phyloP scores from a whole-genome alignment of 2,888 invertebrate species.

The Philaethria dido region DNA sequence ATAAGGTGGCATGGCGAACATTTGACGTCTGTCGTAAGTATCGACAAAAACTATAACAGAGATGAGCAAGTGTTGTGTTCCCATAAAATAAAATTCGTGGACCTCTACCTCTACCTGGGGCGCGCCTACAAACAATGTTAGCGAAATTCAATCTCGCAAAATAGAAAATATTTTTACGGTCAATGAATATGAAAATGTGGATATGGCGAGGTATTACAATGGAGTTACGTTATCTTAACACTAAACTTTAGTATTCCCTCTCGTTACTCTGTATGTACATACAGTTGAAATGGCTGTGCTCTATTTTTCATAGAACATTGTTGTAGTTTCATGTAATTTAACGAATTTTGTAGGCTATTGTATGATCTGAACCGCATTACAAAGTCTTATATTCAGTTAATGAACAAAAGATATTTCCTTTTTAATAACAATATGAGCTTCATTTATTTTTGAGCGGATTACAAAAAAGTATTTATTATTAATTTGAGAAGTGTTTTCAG shows the following conservation, averaged over 20 bases:
- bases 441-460: slow-evolving; percentile 3
- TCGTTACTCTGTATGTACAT: slow-evolving; percentile 36
- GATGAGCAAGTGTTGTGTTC: slow-evolving; percentile 49
- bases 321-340: slow-evolving; percentile 14
- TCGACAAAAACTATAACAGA: slow-evolving; percentile 45
- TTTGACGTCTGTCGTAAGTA: slow-evolving; percentile 43
- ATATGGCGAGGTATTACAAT: slow-evolving; percentile 54
- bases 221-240: slow-evolving; percentile 61
- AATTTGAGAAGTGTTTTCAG: slow-evolving; percentile 15
- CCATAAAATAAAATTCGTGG: slow-evolving; percentile 64
- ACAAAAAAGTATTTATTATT: slow-evolving; percentile 8
- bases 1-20: slow-evolving; percentile 42
- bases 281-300: slow-evolving; percentile 14
- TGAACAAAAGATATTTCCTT: slow-evolving; percentile 4
- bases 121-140: slow-evolving; percentile 76
- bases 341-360: slow-evolving; percentile 6
- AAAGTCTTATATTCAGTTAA: background rate
- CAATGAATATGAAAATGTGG: slow-evolving; percentile 79
- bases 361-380: background rate
- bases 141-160: slow-evolving; percentile 78
- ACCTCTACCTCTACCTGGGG: slow-evolving; percentile 62
- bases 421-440: background rate
- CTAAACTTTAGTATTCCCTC: slow-evolving; percentile 51
- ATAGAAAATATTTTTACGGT: slow-evolving; percentile 81
- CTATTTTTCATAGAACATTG: slow-evolving; percentile 32